A percentile compares a stretch with the other conserved stretches of the same genome.
Evolutionary conservation across 2,113 vertebrate genomes (phyloP).

Genomic region (Athene cunicularia): DNA sequence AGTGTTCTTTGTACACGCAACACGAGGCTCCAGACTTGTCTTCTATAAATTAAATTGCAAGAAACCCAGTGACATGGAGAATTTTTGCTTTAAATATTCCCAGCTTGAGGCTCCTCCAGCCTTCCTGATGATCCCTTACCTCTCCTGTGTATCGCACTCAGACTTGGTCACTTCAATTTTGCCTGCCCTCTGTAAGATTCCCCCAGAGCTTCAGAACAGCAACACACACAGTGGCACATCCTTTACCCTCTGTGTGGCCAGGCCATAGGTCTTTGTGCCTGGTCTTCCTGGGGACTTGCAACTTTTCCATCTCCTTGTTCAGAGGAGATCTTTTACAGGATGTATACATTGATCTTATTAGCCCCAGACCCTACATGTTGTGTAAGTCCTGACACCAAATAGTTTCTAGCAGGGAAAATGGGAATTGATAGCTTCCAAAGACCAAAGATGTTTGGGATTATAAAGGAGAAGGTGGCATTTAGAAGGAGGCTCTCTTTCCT

Average conservation of each 20-base stretch:
- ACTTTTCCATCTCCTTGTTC: not conserved
- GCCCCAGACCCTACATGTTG: not conserved
- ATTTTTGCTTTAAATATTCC: not conserved
- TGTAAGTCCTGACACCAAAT: not conserved
- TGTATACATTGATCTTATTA: not conserved
- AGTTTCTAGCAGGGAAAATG: not conserved
- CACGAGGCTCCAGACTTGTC: not conserved
- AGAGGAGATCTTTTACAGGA: not conserved
- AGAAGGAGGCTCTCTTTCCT: not conserved
- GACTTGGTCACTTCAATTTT: not conserved
- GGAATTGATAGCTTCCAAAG: not conserved
- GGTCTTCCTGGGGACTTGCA: not conserved
- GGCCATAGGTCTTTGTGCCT: not conserved
- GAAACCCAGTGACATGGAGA: not conserved
- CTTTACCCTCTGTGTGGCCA: fast-evolving
- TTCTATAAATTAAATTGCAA: not conserved
- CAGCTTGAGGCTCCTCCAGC: not conserved
- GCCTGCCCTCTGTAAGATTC: not conserved
- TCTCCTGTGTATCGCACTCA: not conserved
- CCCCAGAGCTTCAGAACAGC: not conserved
- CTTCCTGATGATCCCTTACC: not conserved
- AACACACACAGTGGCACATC: fast-evolving
- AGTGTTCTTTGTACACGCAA: not conserved
- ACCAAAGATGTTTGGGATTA: not conserved
- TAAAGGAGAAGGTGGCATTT: not conserved